Base-by-base conservation (phyloP, 1,140 invertebrate genomes). In the Solen grandis region DNA sequence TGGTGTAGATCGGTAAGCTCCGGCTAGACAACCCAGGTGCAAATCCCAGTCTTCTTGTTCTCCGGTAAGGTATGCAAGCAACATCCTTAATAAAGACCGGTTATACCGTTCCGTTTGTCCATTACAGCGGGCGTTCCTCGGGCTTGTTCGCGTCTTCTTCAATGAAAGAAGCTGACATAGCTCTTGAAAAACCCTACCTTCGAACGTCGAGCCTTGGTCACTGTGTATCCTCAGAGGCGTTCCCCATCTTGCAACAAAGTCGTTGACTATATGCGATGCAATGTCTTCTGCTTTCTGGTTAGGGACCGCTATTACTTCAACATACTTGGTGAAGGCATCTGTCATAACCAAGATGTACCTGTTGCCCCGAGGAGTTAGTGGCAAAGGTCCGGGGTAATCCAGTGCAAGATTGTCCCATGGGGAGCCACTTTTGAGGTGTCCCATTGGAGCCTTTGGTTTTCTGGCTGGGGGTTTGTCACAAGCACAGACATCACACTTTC, bases 301-400 rank as follows among this genome's bases (percentile, higher is more conserved):
- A 88, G 82, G 25, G 63, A n/a, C n/a, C n/a, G n/a, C n/a, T n/a
- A n/a, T n/a, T n/a, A n/a, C n/a, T n/a, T n/a, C n/a, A n/a, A n/a
- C n/a, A n/a, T n/a, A n/a, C n/a, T n/a, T n/a, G n/a, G n/a, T n/a
- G n/a, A n/a, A n/a, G n/a, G n/a, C n/a, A 60, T 88, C 86, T 1
- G 81, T 84, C 5, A 84, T 55, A 4, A 86, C 87, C n/a, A 91
- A 59, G 22, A 90, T 81, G 72, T 86, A 87, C 25, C 75, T 70
- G 60, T 88, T 91, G 0, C 82, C 84, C 13, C 46, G 27, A 33
- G 33, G 22, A 22, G 83, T 82, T 38, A 22, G 35, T 5, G 86
- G 85, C 0, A 89, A 57, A 36, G 88, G 87, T 36, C 87, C 88
- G 14, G 88, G 57, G 33, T 85, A 76, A 35, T 86, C 84, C 16